A percentile compares a stretch with the other conserved stretches of the same genome.
Conservation (phyloP, 2,113 vertebrate species). For the Solea solea region DNA sequence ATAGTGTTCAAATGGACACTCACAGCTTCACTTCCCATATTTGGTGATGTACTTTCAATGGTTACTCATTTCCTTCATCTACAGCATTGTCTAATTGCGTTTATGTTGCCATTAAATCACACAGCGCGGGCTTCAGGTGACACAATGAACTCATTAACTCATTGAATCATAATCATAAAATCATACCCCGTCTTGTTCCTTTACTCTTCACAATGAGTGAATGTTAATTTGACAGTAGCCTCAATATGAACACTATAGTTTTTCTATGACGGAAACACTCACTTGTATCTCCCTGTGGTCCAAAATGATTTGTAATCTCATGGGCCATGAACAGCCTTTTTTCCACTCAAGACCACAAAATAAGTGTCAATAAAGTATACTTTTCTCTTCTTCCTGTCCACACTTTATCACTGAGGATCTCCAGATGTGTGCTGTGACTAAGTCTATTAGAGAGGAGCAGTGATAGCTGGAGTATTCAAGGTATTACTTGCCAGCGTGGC, state of each 20-base stretch:
- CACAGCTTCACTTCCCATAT: conserved; percentile 19
- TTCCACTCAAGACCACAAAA: conserved; percentile 45
- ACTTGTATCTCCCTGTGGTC: conserved; percentile 43
- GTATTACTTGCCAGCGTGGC: conserved; percentile 53
- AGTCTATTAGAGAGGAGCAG: conserved; percentile 40
- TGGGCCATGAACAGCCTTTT: conserved; percentile 30
- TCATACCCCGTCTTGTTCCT: conserved; percentile 9
- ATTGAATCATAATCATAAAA: background rate
- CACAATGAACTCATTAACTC: too few species aligned
- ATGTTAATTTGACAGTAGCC: conserved; percentile 16
- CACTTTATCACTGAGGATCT: conserved; percentile 64
- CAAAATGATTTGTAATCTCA: conserved; percentile 49
- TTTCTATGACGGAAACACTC: conserved; percentile 11
- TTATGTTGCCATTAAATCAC: background rate
- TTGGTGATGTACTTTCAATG: background rate
- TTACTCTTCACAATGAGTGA: background rate
- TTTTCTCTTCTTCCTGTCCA: conserved; percentile 51
- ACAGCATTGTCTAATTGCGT: background rate
- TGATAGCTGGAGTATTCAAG: conserved; percentile 64
- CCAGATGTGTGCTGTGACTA: conserved; percentile 72
- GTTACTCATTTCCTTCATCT: background rate
- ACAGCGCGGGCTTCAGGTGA: background rate
- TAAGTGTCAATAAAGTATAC: conserved; percentile 60
- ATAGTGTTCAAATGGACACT: background rate
- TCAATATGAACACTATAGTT: conserved; percentile 10